These are phyloP conservation scores for Meteorus cinctellus DNA, from an alignment of 2,888 invertebrate genomes.

Conservation along the genomic window DNA sequence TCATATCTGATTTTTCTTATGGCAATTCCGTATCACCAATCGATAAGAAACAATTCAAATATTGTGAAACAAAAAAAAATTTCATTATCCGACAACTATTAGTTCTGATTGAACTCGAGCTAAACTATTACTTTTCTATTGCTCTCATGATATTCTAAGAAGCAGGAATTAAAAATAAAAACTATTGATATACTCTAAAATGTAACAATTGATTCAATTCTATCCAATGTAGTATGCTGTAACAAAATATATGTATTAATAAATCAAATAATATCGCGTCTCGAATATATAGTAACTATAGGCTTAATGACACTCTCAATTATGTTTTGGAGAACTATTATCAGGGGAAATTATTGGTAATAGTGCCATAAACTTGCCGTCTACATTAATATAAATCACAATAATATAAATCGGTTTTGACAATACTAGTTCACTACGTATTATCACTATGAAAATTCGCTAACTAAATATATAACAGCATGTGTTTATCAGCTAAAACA, in stretches of 20 bases:
- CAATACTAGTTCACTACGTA: slow-evolving; percentile 53
- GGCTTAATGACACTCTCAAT: background rate
- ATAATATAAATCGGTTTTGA: slow-evolving; percentile 45
- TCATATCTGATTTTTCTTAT: slow-evolving; percentile 40
- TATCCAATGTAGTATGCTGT: background rate
- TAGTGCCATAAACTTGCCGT: slow-evolving; percentile 39
- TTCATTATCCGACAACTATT: slow-evolving; percentile 10
- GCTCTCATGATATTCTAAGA: slow-evolving; percentile 55
- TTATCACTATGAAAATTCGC: slow-evolving; percentile 49
- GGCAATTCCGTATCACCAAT: background rate
- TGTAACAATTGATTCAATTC: slow-evolving; percentile 11
- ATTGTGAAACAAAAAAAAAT: background rate
- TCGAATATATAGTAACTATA: slow-evolving; percentile 14
- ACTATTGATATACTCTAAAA: slow-evolving; percentile 45
- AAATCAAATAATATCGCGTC: background rate
- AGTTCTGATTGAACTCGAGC: slow-evolving; percentile 9
- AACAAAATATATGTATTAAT: background rate
- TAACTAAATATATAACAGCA: slow-evolving; percentile 52
- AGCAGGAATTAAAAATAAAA: slow-evolving; percentile 55
- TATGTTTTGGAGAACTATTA: slow-evolving; percentile 24
- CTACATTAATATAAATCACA: slow-evolving; percentile 39
- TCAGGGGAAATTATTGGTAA: slow-evolving; percentile 33
- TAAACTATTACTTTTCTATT: slow-evolving; percentile 44
- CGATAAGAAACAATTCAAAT: background rate
- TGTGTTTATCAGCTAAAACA: slow-evolving; percentile 52